phyloP scores from a whole-genome alignment of 2,888 invertebrate genomes.

The Acholoe squamosa region DNA sequence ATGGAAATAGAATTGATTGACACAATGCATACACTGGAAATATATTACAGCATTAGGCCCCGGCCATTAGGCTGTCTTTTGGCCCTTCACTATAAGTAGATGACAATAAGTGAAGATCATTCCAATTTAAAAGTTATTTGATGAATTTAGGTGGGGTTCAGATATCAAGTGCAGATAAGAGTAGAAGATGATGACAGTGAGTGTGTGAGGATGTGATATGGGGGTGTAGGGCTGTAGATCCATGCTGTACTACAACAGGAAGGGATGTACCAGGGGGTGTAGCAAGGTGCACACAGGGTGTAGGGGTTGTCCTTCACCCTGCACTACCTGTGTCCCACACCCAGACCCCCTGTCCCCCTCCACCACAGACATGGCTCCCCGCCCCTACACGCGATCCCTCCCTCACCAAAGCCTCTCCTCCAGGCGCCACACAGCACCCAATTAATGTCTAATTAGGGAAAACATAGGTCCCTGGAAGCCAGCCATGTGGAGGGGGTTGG shows the following conservation, averaged over 20 bases:
- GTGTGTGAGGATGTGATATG: background rate
- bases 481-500: background rate
- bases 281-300: background rate
- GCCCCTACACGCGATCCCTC: slow-evolving; percentile 7
- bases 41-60: too few species aligned
- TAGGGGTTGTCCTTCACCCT: slow-evolving; percentile 25
- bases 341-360: slow-evolving; percentile 15
- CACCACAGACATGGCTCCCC: slow-evolving; percentile 39
- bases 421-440: background rate
- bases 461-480: slow-evolving; percentile 37
- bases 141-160: too few species aligned
- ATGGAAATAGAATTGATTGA: too few species aligned
- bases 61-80: too few species aligned
- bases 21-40: too few species aligned
- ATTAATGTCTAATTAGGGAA: slow-evolving; percentile 39
- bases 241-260: background rate
- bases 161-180: background rate
- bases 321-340: slow-evolving; percentile 13
- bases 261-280: background rate
- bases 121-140: too few species aligned
- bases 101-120: too few species aligned
- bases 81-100: too few species aligned
- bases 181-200: background rate
- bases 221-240: background rate
- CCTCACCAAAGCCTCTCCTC: background rate